Evolutionary conservation across 2,113 vertebrate genomes (phyloP).

Genomic region (Hydrolagus affinis): DNA sequence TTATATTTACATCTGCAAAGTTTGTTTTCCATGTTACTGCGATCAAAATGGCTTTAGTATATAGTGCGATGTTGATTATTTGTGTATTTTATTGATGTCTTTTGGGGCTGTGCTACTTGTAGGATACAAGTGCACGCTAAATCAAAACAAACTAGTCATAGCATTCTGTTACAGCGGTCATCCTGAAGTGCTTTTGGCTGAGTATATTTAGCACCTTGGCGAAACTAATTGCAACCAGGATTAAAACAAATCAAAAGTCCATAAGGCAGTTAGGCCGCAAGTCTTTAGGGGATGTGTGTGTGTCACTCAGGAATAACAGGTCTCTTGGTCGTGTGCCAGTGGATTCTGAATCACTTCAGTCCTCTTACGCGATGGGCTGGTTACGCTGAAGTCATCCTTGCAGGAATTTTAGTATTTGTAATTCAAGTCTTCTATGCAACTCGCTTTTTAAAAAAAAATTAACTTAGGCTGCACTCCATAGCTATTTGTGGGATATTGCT

Average conservation of each 20-base stretch:
- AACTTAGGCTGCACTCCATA: not conserved
- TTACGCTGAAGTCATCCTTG: not conserved
- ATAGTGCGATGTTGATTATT: not conserved
- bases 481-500: too few relatives aligned
- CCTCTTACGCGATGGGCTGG: conserved; percentile 8
- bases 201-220: not conserved
- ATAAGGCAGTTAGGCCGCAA: not conserved
- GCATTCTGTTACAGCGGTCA: not conserved
- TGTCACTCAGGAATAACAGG: not conserved
- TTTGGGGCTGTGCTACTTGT: not conserved
- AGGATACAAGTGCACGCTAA: not conserved
- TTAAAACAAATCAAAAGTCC: conserved; percentile 11
- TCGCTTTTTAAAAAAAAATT: not conserved
- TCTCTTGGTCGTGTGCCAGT: conserved; percentile 11
- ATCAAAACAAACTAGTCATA: not conserved
- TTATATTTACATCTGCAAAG: too few relatives aligned
- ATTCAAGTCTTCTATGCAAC: conserved; percentile 15
- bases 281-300: not conserved
- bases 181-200: not conserved
- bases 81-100: not conserved
- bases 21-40: not conserved
- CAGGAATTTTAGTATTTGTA: conserved; percentile 14
- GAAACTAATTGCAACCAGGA: not conserved
- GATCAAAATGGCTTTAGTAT: not conserved
- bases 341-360: conserved; percentile 23